Evolutionary conservation across 1,140 invertebrate species (phyloP), one percentile per base, ranked within the genome.

Genomic region (Drosophila murphyi): DNA sequence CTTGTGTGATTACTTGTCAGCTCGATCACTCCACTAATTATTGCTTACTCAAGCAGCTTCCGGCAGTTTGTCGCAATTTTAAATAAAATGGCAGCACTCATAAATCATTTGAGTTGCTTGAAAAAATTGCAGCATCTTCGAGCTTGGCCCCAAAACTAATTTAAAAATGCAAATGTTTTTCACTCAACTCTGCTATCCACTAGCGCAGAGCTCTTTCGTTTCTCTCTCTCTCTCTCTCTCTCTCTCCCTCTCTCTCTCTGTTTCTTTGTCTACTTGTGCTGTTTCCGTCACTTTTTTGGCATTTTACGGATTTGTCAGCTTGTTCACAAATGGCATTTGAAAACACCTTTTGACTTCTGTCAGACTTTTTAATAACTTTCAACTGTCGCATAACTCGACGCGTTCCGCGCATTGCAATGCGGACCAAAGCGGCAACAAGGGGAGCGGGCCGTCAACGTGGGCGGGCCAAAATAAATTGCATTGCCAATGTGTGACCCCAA

Each of bases 351-450:
- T 52, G 50, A 60, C 68, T 71, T 59, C 81, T 72, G 69, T 69
- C 81, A 77, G 81, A 83, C 64, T 83, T 83, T 83, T 83, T 85
- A 85, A 83, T 83, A 83, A 83, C 81, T 80, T 83, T 74, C 61
- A 77, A 76, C 77, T 83, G 68, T 73, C 69, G 74, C 77, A 79
- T 79, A 83, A 69, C 76, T 75, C 48, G 78, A 41, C 43, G 54
- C 37, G 39, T 37, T 39, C 5, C 41, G 45, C 8, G 10, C 39
- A 45, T 67, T 20, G 20, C 20, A 20, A 1, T 20, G 20, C 20
- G 20, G 20, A 20, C 20, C 20, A 20, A 20, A 20, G 20, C 20
- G 20, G 20, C 20, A 20, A 20, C 20, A 20, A 20, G 20, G 20
- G 20, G 20, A 20, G 20, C 20, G 20, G 20, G 20, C 20, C 20